A percentile compares a stretch with the other conserved stretches of the same genome.
Evolutionary conservation across 2,888 invertebrate species (phyloP).

Genomic region (Chirona hameri): DNA sequence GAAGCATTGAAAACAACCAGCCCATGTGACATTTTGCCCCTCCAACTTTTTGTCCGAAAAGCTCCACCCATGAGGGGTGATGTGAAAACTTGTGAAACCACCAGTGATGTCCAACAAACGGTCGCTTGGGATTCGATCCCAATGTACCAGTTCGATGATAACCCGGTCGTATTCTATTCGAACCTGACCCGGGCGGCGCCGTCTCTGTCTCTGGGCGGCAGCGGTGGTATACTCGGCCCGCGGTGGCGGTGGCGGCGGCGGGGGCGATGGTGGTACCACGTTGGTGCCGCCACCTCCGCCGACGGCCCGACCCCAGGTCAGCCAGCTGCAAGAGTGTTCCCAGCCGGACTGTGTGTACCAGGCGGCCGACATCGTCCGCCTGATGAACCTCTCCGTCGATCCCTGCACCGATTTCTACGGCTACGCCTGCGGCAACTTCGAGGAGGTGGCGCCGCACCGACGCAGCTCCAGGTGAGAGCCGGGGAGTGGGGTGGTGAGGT

Average conservation of each 20-base stretch:
- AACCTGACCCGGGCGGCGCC: neutral
- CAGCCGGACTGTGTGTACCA: constrained; percentile 3
- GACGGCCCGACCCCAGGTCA: neutral
- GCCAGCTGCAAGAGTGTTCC: neutral
- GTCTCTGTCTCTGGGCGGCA: neutral
- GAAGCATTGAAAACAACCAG: too few relatives aligned
- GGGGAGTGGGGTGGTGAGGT: too few relatives aligned
- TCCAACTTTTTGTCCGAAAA: too few relatives aligned
- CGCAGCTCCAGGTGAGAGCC: neutral
- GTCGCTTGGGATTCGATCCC: neutral
- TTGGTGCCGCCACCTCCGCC: neutral
- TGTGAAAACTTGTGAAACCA: too few relatives aligned
- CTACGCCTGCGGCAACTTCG: constrained; percentile 2
- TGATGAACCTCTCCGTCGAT: neutral
- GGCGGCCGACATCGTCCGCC: neutral
- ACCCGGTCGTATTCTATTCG: too few relatives aligned
- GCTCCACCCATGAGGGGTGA: too few relatives aligned
- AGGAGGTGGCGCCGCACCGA: neutral
- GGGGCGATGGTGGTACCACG: neutral
- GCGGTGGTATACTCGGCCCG: neutral
- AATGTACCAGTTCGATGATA: neutral
- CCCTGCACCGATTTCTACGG: constrained; percentile 2
- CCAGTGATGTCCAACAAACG: neutral
- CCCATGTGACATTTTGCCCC: too few relatives aligned
- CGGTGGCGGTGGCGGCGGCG: neutral